A percentile compares a stretch with the other conserved stretches of the same genome.
Conservation (phyloP, 2,113 vertebrate species). For the Poeciliopsis prolifica region DNA sequence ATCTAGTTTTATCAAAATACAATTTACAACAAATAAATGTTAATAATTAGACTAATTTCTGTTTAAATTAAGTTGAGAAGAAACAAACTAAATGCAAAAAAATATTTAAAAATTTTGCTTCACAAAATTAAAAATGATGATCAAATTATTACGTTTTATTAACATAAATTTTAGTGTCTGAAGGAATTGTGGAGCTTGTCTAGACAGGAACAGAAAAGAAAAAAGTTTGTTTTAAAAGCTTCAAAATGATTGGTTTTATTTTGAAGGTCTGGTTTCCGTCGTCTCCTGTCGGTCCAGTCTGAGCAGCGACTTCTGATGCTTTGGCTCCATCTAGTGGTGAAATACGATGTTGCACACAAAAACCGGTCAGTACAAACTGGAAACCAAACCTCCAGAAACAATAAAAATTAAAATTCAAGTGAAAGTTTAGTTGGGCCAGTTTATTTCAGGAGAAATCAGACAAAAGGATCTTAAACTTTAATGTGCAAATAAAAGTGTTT, state of each 20-base stretch:
- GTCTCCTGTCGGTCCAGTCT: no score
- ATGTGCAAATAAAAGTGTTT: not conserved
- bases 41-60: not conserved
- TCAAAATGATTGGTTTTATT: not conserved
- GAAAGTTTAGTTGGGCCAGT: not conserved
- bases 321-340: constrained; percentile 1
- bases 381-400: not conserved
- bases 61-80: not conserved
- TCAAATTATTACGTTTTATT: no score
- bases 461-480: not conserved
- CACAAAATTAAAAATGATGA: no score
- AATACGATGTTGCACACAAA: not conserved
- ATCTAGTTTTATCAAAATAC: no score
- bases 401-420: not conserved
- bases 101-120: no score
- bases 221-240: no score
- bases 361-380: not conserved
- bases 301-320: not conserved
- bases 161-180: no score
- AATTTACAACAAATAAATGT: not conserved
- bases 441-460: no score
- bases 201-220: not conserved
- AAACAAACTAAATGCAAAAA: not conserved
- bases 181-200: not conserved
- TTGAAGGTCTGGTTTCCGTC: not conserved